These are phyloP conservation scores for Heterohyrax brucei DNA, from an alignment of 2,797 vertebrate genomes.

Conservation along the genomic window DNA sequence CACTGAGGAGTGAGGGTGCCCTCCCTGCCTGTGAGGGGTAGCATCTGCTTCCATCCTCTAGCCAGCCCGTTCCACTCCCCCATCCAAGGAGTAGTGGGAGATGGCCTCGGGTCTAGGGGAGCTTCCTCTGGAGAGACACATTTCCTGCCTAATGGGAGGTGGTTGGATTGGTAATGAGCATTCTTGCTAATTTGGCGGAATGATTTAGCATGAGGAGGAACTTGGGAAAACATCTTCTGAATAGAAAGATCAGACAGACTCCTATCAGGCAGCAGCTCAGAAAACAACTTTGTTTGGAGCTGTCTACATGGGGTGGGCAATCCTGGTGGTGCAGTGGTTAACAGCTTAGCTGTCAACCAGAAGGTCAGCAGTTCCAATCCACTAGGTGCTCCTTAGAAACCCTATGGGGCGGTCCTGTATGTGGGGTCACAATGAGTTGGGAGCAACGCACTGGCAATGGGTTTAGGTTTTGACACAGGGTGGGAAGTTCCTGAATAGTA, in stretches of 20 bases:
- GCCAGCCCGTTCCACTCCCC: neutral
- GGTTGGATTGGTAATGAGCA: constrained; percentile 74
- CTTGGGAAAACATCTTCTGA: constrained; percentile 59
- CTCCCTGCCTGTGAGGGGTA: neutral
- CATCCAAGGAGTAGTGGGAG: neutral
- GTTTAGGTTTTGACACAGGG: neutral
- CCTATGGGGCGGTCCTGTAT: neutral
- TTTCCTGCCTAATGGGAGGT: constrained; percentile 74
- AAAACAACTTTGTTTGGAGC: neutral
- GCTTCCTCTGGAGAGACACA: constrained; percentile 66
- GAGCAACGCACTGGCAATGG: neutral
- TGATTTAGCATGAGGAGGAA: constrained; percentile 79
- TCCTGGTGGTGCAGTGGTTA: neutral
- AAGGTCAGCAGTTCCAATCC: neutral
- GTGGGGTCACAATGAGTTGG: neutral
- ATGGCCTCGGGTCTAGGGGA: neutral
- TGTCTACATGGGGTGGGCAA: neutral
- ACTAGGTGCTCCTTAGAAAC: neutral
- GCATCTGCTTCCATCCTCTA: too few species aligned
- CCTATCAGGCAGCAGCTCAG: neutral
- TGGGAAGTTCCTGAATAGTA: neutral
- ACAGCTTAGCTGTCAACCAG: neutral
- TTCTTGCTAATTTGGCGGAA: constrained; percentile 80
- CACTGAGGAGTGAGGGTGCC: accelerated
- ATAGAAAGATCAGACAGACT: neutral